phyloP scores from a whole-genome alignment of 2,797 vertebrate genomes.

The Acipenser ruthenus region DNA sequence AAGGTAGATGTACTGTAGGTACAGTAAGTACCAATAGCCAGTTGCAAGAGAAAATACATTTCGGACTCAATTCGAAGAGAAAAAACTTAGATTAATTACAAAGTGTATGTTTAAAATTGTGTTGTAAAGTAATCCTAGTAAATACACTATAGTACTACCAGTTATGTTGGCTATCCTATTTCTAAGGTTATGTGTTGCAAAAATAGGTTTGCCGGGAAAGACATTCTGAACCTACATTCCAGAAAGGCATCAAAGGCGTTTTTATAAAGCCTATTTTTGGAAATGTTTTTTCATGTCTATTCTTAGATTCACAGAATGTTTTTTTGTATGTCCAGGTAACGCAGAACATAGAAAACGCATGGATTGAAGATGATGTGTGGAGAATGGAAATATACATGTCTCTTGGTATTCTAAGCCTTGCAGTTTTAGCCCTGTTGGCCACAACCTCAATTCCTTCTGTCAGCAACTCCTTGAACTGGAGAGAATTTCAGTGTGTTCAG shows the following conservation, averaged over 20 bases:
- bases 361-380: slow-evolving; percentile 82
- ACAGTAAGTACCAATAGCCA: not conserved
- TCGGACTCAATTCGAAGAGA: no score
- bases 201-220: not conserved
- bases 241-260: not conserved
- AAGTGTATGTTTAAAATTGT: no score
- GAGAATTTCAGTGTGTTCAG: slow-evolving; percentile 79
- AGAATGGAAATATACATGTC: slow-evolving; percentile 78
- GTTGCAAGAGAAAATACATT: no score
- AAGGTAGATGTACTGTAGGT: no score
- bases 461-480: slow-evolving; percentile 71
- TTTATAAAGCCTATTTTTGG: no score
- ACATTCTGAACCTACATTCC: not conserved
- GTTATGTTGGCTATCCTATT: no score
- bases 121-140: no score
- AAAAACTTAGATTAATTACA: no score
- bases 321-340: slow-evolving; percentile 51
- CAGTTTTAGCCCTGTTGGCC: slow-evolving; percentile 67
- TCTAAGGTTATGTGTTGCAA: no score
- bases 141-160: no score
- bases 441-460: slow-evolving; percentile 74
- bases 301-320: no score
- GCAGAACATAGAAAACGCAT: slow-evolving; percentile 66
- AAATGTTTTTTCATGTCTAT: no score
- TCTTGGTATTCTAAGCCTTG: slow-evolving; percentile 75